These are phyloP conservation scores for Pseudococcus longispinus DNA, from an alignment of 2,888 invertebrate species.

Conservation along the genomic window DNA sequence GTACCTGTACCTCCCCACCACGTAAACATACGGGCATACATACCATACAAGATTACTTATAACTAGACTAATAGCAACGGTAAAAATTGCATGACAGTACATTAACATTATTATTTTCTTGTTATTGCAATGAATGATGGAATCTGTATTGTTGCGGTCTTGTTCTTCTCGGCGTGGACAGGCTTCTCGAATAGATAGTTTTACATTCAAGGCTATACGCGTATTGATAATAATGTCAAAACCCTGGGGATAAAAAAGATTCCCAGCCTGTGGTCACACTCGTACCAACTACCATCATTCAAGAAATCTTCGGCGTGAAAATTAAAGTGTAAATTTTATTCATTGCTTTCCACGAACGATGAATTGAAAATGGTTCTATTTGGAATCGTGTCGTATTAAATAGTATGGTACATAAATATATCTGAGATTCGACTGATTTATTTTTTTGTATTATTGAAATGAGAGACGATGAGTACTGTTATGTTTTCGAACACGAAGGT, in stretches of 20 bases:
- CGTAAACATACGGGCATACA: background rate
- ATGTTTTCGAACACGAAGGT: background rate
- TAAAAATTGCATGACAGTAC: slow-evolving; percentile 17
- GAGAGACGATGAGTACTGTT: background rate
- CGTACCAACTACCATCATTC: background rate
- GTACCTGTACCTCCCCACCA: background rate
- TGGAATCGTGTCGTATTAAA: background rate
- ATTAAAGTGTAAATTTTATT: slow-evolving; percentile 23
- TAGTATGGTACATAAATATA: background rate
- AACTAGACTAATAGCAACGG: background rate
- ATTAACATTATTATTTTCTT: slow-evolving; percentile 22
- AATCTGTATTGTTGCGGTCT: slow-evolving; percentile 25
- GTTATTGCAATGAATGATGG: slow-evolving; percentile 31
- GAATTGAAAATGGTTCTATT: background rate
- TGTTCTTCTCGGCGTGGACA: background rate
- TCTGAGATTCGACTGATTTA: background rate
- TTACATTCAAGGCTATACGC: slow-evolving; percentile 25
- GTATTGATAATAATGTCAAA: slow-evolving; percentile 25
- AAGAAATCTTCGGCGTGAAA: background rate
- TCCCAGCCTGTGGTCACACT: slow-evolving; percentile 1
- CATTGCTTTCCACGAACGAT: background rate
- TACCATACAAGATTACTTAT: background rate
- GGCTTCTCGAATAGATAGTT: background rate
- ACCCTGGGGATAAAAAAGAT: slow-evolving; percentile 15
- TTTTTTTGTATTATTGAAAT: background rate